Base-by-base conservation (phyloP, 2,888 invertebrate genomes). In the Limnephilus lunatus region DNA sequence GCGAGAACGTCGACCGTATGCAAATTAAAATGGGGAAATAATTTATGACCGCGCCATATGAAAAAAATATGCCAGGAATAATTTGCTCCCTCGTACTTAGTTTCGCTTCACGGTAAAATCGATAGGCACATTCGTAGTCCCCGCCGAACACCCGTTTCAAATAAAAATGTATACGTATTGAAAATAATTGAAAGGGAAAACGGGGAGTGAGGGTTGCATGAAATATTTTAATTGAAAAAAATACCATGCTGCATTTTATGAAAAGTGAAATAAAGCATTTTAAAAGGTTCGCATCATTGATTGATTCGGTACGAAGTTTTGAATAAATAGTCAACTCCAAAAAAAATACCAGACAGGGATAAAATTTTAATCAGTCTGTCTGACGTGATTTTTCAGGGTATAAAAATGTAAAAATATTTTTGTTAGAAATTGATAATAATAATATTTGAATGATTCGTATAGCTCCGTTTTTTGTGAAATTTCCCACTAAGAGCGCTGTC, bases 1-100 rank as follows among this genome's bases (percentile, higher is more conserved):
- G 90, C 81, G 90, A 68, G 91, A 85, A 90, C 92, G 91, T 85
- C 91, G 91, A 91, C 90, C 91, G 92, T 92, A 92, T 93, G 92
- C 93, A 93, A 93, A 93, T 93, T 93, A 92, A 93, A 93, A 93
- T 90, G 93, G 92, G 93, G 90, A 92, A 92, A 93, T 92, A 93
- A 93, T 93, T 93, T 93, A 93, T 93, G 93, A 82, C 81, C 81
- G 91, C 44, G 91, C 87, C 91, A 91, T 91, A 91, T 91, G 91
- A 91, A 91, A 91, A 91, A 91, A 91, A 86, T 91, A 81, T 88
- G 87, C 81, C 90, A 87, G 81, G 86, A 88, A 91, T 91, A 91
- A 91, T 91, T 91, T 88, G 91, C 82, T 82, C 91, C 91, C 91
- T 44, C 81, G 80, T 89, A 89, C 88, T 80, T 80, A 89, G 68